Evolutionary conservation across 2,888 invertebrate species (phyloP), one percentile per base, ranked within the genome.

Genomic region (Incurvaria masculella): DNA sequence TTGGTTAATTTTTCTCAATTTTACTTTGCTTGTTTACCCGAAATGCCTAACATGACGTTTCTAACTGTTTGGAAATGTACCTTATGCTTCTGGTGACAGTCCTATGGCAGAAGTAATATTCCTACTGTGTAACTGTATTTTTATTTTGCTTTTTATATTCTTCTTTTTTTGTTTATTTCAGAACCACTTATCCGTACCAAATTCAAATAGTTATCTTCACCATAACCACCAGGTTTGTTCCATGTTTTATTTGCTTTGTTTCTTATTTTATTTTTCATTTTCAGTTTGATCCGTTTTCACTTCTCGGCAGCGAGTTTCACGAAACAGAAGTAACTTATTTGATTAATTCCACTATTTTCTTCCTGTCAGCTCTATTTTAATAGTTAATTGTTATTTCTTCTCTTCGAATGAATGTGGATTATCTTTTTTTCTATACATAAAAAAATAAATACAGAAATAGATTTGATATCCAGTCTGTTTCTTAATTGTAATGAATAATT

Each of bases 101-200:
- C 18, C 17, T 26, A 18, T 45, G 27, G 18, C 21, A 21, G 21
- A 44, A 2, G 19, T 8, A n/a, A 44, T 20, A n/a, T 46, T 17
- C 45, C 43, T 51, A 51, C 64, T 65, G 68, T 56, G 63, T 62
- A 65, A 70, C 65, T 59, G 61, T 58, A 58, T 57, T 59, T 66
- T 66, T 66, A 65, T 65, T 63, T 68, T 71, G 73, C 72, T 73
- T 73, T 72, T 69, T 74, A 74, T 66, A 61, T 75, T 70, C 74
- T 80, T 79, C 63, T 68, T 72, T 74, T 71, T 75, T 83, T 81
- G 83, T 81, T 88, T 87, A 89, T 89, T 81, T 5, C 88, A 89
- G 89, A 88, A 86, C 83, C 89, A 88, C 85, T 88, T 89, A 85
- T 87, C 87, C 84, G 89, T 89, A 83, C 89, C 89, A 82, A 84